A percentile compares a stretch with the other conserved stretches of the same genome.
Conservation (phyloP, 2,113 vertebrate species). For the Pithys albifrons region DNA sequence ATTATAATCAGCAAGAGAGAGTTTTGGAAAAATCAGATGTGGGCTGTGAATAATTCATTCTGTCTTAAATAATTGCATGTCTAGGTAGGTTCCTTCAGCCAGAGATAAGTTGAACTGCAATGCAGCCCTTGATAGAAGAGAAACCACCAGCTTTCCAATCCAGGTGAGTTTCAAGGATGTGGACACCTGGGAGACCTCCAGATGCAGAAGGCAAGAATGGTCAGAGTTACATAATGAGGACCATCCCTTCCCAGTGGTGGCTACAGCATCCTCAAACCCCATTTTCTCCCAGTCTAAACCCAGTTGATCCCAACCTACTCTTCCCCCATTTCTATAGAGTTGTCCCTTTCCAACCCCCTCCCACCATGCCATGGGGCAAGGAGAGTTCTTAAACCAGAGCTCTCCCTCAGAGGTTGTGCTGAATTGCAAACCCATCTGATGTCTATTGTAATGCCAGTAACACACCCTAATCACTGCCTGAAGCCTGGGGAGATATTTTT, state of each 20-base stretch:
- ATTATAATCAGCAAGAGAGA: slow-evolving; percentile 28
- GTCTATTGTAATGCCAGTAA: fast-evolving
- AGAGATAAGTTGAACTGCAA: neutral
- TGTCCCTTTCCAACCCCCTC: neutral
- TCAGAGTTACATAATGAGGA: fast-evolving
- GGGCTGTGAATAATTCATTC: neutral
- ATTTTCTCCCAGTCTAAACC: neutral
- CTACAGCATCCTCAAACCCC: fast-evolving
- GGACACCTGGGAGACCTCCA: neutral
- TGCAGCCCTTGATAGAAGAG: fast-evolving
- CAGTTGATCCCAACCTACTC: neutral
- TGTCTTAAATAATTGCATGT: neutral
- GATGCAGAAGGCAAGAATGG: neutral
- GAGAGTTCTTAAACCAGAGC: neutral
- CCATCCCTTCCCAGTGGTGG: fast-evolving
- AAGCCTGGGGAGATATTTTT: neutral
- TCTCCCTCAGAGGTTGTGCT: neutral
- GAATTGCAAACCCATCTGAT: neutral
- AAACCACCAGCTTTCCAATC: neutral
- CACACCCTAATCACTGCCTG: neutral
- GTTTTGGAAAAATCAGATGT: neutral
- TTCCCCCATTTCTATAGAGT: neutral
- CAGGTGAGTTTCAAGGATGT: neutral
- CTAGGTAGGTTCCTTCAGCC: neutral
- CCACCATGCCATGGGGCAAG: neutral